Evolutionary conservation across 2,888 invertebrate genomes (phyloP).

Genomic region (Microdon myrmicae): DNA sequence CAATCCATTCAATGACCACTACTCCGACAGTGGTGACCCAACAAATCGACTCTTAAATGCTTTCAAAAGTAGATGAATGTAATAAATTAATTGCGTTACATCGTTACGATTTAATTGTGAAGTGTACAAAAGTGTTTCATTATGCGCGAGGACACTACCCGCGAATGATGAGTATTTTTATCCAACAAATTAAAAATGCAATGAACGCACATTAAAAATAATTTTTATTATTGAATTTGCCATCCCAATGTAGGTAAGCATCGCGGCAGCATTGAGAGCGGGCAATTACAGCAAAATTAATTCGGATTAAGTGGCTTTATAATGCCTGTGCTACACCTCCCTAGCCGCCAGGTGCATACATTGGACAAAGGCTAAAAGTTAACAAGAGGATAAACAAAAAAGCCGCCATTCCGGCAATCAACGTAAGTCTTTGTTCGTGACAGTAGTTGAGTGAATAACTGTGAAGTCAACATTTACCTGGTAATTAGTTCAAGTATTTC

Average conservation of each 20-base stretch:
- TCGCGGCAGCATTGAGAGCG: neutral
- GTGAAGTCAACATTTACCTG: too few relatives aligned
- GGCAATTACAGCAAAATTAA: constrained; percentile 34
- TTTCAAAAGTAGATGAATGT: constrained; percentile 10
- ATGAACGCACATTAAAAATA: constrained; percentile 23
- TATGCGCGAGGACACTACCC: neutral
- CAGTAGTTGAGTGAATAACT: too few relatives aligned
- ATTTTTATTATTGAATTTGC: constrained; percentile 34
- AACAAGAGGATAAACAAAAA: too few relatives aligned
- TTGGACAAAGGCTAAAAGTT: too few relatives aligned
- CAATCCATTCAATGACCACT: constrained; percentile 48
- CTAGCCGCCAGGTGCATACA: too few relatives aligned
- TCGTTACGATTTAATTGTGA: constrained; percentile 39
- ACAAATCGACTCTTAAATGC: too few relatives aligned
- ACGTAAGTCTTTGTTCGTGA: too few relatives aligned
- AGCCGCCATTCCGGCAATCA: too few relatives aligned
- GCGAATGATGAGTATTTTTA: constrained; percentile 1
- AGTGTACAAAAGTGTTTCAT: constrained; percentile 22
- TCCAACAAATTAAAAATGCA: constrained; percentile 23
- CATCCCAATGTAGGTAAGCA: neutral
- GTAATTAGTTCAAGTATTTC: too few relatives aligned
- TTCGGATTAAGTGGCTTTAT: constrained; percentile 28
- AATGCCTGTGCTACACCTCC: too few relatives aligned
- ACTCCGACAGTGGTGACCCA: too few relatives aligned
- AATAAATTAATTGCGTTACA: constrained; percentile 50